Evolutionary conservation across 2,888 invertebrate species (phyloP).

Genomic region (Polia nebulosa): DNA sequence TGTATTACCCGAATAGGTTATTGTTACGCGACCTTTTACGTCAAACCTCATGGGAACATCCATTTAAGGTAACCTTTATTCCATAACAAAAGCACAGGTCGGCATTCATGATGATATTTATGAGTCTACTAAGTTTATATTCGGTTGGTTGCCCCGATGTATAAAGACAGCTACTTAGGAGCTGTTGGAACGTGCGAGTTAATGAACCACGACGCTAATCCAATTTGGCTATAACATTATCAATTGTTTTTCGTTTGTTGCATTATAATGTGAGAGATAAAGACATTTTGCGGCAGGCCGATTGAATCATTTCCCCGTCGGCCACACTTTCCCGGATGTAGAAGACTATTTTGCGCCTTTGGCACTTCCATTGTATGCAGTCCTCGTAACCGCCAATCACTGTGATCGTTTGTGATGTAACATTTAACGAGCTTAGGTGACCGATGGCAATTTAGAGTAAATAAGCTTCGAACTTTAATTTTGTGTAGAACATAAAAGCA

Average conservation of each 20-base stretch:
- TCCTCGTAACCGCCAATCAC: slow-evolving; percentile 75
- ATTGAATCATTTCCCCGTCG: slow-evolving; percentile 75
- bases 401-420: slow-evolving; percentile 75
- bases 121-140: slow-evolving; percentile 66
- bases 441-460: slow-evolving; percentile 68
- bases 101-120: slow-evolving; percentile 75
- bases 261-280: slow-evolving; percentile 64
- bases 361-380: slow-evolving; percentile 74
- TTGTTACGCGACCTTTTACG: slow-evolving; percentile 84
- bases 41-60: slow-evolving; percentile 76
- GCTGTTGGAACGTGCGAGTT: slow-evolving; percentile 49
- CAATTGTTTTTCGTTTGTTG: slow-evolving; percentile 65
- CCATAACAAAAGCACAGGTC: slow-evolving; percentile 74
- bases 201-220: slow-evolving; percentile 53
- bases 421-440: slow-evolving; percentile 73
- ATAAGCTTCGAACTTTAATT: slow-evolving; percentile 54
- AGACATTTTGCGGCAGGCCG: slow-evolving; percentile 56
- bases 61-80: slow-evolving; percentile 75
- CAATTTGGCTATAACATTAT: slow-evolving; percentile 50
- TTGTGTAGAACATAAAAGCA: slow-evolving; percentile 29
- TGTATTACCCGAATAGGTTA: slow-evolving; percentile 79
- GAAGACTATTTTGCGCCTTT: slow-evolving; percentile 76
- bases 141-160: slow-evolving; percentile 53
- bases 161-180: slow-evolving; percentile 29
- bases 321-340: slow-evolving; percentile 83